Evolutionary conservation across 2,888 invertebrate species (phyloP).

Genomic region (Coenonympha arcania): DNA sequence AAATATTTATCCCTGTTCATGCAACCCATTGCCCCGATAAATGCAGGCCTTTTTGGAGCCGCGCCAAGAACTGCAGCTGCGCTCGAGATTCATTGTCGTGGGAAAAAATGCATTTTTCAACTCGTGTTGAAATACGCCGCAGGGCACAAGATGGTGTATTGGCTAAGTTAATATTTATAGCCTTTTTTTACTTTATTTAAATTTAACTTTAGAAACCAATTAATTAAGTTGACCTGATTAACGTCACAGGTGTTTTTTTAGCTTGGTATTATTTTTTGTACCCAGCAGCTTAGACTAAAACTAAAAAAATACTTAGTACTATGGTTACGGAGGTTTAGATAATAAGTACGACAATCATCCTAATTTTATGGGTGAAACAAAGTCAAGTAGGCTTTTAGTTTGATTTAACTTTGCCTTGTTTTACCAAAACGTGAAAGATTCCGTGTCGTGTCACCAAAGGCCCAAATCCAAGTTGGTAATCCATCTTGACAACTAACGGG

Average conservation of each 20-base stretch:
- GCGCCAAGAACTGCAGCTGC: constrained; percentile 7
- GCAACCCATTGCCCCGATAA: constrained; percentile 5
- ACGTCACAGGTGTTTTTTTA: too few species aligned
- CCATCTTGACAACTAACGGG: not conserved
- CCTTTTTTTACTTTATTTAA: too few species aligned
- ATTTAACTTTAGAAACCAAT: too few species aligned
- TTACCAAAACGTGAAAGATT: not conserved
- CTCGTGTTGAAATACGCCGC: not conserved
- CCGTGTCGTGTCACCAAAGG: not conserved
- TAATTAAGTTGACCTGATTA: too few species aligned
- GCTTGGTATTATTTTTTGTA: too few species aligned
- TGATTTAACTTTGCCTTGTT: not conserved
- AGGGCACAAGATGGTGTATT: not conserved
- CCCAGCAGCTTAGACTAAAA: too few species aligned
- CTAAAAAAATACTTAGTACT: too few species aligned
- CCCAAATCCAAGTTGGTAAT: not conserved
- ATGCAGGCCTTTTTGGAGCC: not conserved
- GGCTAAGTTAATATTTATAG: not conserved
- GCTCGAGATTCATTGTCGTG: constrained; percentile 4
- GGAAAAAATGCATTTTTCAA: constrained; percentile 1
- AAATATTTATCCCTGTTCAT: not conserved
- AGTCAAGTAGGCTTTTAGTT: too few species aligned
- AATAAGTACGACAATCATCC: too few species aligned
- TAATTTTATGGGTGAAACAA: too few species aligned
- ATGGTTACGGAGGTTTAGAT: too few species aligned